Base-by-base conservation (phyloP, 2,888 invertebrate species). In the Tolmerus cingulatus region DNA sequence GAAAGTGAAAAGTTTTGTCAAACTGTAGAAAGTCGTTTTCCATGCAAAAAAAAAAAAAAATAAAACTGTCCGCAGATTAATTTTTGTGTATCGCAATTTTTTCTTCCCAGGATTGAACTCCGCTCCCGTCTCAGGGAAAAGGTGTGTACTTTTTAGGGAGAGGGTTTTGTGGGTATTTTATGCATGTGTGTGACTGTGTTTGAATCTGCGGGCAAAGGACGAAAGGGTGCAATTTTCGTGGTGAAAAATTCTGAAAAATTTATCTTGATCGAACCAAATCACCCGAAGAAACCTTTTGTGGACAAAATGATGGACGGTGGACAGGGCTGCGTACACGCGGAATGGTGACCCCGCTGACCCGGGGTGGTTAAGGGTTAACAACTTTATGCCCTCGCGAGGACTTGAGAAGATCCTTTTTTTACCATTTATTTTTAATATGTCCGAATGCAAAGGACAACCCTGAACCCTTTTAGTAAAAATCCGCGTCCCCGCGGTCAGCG, bases 1-100 rank as follows among this genome's bases (percentile, higher is more conserved):
- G 90, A 90, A 90, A 90, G 90, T 90, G 90, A 90, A 90, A 90
- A 90, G 89, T 90, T 90, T 85, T 89, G 87, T 89, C 88, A 89
- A 90, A 90, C 89, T 90, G 89, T 89, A 89, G 86, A 77, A 86
- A 74, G 86, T 82, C 82, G 66, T 82, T 82, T 66, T 57, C 82
- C 66, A 57, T 82, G 57, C 57, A 37, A 57, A 82, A 82, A 5
- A 34, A 5, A 34, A 34, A 34, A 1, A 5, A 34, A 5, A 34
- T 7, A 34, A 1, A 82, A 82, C 82, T 82, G 82, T 51, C 82
- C 82, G 66, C 82, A 82, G 82, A 82, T 82, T 82, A 82, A 82
- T 82, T 57, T 66, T 82, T 57, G 57, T 82, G 66, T 82, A 37
- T 82, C 57, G 37, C 9, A 37, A n/a, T 82, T 55, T 79, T 46